Percentiles rank a stretch among this genome's conserved stretches.
phyloP scores from a whole-genome alignment of 2,888 invertebrate genomes.

The Rhagium mordax region DNA sequence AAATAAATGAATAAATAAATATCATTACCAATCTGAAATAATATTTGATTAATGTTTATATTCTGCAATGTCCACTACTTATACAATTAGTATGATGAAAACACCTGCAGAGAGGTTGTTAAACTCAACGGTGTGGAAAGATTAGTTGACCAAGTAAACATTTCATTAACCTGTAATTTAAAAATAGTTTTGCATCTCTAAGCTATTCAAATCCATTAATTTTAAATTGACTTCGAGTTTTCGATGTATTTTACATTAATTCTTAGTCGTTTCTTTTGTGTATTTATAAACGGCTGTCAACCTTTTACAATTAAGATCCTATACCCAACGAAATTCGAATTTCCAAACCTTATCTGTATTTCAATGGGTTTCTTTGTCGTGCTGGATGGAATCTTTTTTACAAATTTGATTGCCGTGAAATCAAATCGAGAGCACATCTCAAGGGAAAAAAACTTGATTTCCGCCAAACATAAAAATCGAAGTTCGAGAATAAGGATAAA shows the following conservation, averaged over 20 bases:
- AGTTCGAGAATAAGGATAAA: no score
- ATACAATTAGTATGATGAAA: conserved; percentile 4
- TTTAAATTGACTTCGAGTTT: conserved; percentile 26
- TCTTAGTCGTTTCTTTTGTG: conserved; percentile 9
- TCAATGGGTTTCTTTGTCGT: background rate
- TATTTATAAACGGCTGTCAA: conserved; percentile 21
- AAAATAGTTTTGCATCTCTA: conserved; percentile 22
- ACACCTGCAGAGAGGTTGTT: conserved; percentile 14
- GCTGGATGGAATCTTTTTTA: background rate
- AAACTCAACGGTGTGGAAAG: background rate
- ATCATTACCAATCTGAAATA: background rate
- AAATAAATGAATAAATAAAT: background rate
- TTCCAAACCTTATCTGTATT: conserved; percentile 1
- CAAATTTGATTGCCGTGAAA: background rate
- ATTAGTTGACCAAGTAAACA: conserved; percentile 20
- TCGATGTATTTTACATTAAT: conserved; percentile 22
- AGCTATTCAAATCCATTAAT: conserved; percentile 23
- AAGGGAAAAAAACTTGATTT: background rate
- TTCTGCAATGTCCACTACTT: background rate
- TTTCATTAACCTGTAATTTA: conserved; percentile 27
- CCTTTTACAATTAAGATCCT: conserved; percentile 2
- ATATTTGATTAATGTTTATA: background rate
- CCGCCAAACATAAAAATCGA: background rate
- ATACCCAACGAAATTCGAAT: conserved; percentile 1
- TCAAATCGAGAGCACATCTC: background rate